Evolutionary conservation across 2,888 invertebrate genomes (phyloP), one percentile per base, ranked within the genome.

Genomic region (Tetragonisca angustula): DNA sequence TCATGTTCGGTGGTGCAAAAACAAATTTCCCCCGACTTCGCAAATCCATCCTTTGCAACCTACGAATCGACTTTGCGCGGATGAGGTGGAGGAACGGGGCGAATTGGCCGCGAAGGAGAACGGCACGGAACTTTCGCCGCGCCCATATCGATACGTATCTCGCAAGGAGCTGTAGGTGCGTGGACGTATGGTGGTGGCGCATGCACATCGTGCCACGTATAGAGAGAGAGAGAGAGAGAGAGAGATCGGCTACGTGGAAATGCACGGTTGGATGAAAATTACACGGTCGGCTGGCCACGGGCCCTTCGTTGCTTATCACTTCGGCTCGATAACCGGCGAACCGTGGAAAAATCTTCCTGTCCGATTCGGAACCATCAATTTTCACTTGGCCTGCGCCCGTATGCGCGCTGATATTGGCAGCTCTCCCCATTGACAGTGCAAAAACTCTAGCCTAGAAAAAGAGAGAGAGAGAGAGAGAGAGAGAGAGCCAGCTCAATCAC

Each of bases 281-380:
- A 82, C 67, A 78, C 85, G 78, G 76, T 79, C 75, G 70, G 32
- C n/a, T 79, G 87, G 84, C 43, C 79, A 73, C 70, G 73, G 62
- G 70, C 79, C 80, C 80, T 78, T 88, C 88, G 49, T 88, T 88
- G 88, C 88, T 88, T 89, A 87, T 88, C 88, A 86, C 83, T 81
- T 79, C 77, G 86, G 77, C 73, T 86, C 86, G 88, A 86, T 86
- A 84, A 77, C 83, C 84, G 81, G 36, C 65, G 83, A 83, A 85
- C 82, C 87, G 83, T 89, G 78, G 84, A 88, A 87, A 88, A 89
- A 89, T 88, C 87, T 86, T 84, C 70, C 89, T 81, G 87, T 84
- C 84, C 84, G 87, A 86, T 79, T 81, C 81, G 81, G 75, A 81
- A 67, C 80, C 88, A 88, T 88, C 87, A 88, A 87, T 88, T 88